Evolutionary conservation across 2,113 vertebrate species (phyloP).

Genomic region (Terrapene triunguis): DNA sequence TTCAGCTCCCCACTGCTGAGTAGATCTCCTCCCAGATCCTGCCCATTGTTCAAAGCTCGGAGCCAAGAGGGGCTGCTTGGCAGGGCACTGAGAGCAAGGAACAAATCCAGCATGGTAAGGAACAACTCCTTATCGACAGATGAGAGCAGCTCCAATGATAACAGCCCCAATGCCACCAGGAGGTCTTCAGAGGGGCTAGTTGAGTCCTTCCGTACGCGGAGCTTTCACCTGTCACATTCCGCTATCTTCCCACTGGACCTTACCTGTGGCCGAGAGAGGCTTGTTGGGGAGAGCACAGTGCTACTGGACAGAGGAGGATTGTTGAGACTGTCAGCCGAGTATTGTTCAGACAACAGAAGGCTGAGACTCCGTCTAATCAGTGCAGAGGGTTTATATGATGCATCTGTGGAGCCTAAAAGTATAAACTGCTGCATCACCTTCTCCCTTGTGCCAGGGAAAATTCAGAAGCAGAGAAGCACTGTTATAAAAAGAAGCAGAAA

Average conservation of each 20-base stretch:
- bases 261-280: constrained; percentile 76
- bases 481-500: constrained; percentile 90
- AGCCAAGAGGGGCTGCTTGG: constrained; percentile 85
- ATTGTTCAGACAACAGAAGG: constrained; percentile 83
- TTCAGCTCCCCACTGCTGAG: constrained; percentile 83
- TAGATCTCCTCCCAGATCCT: constrained; percentile 78
- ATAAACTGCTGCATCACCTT: constrained; percentile 90
- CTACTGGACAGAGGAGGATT: constrained; percentile 81
- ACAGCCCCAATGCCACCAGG: constrained; percentile 87
- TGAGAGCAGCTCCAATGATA: constrained; percentile 92
- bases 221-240: constrained; percentile 1
- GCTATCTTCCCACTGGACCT: constrained; percentile 80
- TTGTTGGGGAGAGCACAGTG: constrained; percentile 84
- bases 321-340: constrained; percentile 87
- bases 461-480: constrained; percentile 88
- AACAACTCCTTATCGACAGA: constrained; percentile 91
- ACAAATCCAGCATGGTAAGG: constrained; percentile 78
- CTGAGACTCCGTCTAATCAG: constrained; percentile 89
- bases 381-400: constrained; percentile 83
- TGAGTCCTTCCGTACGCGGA: neutral
- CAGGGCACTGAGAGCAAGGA: constrained; percentile 72
- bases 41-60: constrained; percentile 81
- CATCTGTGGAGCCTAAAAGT: constrained; percentile 81
- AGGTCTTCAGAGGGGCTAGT: constrained; percentile 83
- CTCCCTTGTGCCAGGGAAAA: constrained; percentile 85